Percentiles rank a stretch among this genome's conserved stretches.
These are phyloP conservation scores for Drosophila paracracens DNA, from an alignment of 2,888 invertebrate species.

Conservation along the genomic window DNA sequence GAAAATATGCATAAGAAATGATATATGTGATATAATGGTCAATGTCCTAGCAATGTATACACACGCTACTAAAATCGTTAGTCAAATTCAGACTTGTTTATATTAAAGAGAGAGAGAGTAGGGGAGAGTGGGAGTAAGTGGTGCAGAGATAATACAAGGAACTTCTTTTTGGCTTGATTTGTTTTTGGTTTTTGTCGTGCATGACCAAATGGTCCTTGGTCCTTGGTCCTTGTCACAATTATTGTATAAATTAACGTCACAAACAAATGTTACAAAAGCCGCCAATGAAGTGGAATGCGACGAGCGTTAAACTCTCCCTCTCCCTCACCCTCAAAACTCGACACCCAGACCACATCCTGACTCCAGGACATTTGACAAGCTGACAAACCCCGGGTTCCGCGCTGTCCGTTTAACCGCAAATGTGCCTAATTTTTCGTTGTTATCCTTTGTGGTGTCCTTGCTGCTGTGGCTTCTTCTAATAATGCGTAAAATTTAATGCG, in stretches of 20 bases:
- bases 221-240: conserved; percentile 76
- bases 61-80: conserved; percentile 26
- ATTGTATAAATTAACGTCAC: conserved; percentile 85
- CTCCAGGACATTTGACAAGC: conserved; percentile 46
- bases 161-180: background rate
- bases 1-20: conserved; percentile 18
- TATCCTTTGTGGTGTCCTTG: conserved; percentile 66
- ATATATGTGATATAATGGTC: conserved; percentile 18
- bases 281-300: conserved; percentile 85
- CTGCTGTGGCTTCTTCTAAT: conserved; percentile 66
- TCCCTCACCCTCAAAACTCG: background rate
- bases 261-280: conserved; percentile 86
- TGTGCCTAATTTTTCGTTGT: conserved; percentile 79
- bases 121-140: background rate
- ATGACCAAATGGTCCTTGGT: conserved; percentile 22
- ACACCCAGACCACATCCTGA: conserved; percentile 7
- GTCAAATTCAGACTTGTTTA: conserved; percentile 31
- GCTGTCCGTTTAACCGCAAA: conserved; percentile 62
- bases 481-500: conserved; percentile 81
- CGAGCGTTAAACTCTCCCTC: conserved; percentile 37
- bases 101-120: background rate
- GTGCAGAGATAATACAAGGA: background rate
- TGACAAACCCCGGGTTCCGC: conserved; percentile 40
- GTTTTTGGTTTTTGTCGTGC: conserved; percentile 5
- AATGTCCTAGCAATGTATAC: conserved; percentile 2